These are phyloP conservation scores for Ridgeia piscesae DNA, from an alignment of 1,140 invertebrate genomes.

Conservation along the genomic window DNA sequence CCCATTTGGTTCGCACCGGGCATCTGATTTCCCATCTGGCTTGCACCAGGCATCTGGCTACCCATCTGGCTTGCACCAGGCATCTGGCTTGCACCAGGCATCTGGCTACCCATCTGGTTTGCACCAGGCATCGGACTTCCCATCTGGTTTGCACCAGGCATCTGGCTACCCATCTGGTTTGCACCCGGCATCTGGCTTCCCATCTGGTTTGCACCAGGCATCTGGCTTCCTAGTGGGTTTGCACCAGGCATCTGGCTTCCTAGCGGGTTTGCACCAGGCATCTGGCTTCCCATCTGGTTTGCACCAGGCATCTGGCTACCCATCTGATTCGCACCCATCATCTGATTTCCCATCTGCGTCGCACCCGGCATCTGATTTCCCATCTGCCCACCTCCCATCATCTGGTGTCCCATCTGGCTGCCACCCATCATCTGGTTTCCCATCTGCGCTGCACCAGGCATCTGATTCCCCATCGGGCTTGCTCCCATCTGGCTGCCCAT, in stretches of 20 bases:
- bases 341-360: neutral
- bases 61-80: neutral
- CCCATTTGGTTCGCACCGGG: neutral
- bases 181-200: conserved; percentile 11
- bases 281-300: conserved; percentile 16
- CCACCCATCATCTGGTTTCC: conserved; percentile 11
- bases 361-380: conserved; percentile 28
- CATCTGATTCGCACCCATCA: conserved; percentile 26
- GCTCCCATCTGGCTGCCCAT: too few species aligned
- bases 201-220: conserved; percentile 8
- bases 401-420: neutral
- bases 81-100: neutral
- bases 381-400: conserved; percentile 20
- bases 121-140: too few species aligned
- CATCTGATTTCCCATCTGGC: neutral
- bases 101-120: too few species aligned
- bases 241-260: conserved; percentile 13
- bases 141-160: too few species aligned
- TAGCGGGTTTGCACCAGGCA: conserved; percentile 15
- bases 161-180: neutral
- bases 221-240: neutral
- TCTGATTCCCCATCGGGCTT: neutral
- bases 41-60: neutral
- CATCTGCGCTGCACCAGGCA: neutral
- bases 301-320: conserved; percentile 6